Percentiles rank a stretch among this genome's conserved stretches.
Evolutionary conservation across 2,113 vertebrate genomes (phyloP).

Genomic region (Nettapus auritus): DNA sequence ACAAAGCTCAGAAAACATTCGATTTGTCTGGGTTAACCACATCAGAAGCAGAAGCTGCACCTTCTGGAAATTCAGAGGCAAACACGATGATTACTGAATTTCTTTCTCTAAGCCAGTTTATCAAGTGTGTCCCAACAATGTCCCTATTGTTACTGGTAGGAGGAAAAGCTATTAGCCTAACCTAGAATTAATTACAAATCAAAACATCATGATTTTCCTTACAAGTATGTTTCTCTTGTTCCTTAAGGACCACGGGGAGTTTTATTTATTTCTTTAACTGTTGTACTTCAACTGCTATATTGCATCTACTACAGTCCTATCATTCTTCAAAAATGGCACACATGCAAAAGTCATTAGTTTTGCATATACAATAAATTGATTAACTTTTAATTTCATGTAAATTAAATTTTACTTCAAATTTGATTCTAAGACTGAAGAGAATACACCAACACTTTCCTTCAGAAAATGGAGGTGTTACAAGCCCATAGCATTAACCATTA

Average conservation of each 20-base stretch:
- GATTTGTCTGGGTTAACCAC: background rate
- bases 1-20: background rate
- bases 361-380: background rate
- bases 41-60: background rate
- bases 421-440: background rate
- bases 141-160: background rate
- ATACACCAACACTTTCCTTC: background rate
- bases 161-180: background rate
- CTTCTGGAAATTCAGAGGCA: fast-evolving
- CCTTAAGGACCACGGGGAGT: fast-evolving
- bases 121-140: background rate
- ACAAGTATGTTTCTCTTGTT: background rate
- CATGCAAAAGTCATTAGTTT: background rate
- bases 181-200: background rate
- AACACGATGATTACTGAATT: background rate
- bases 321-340: background rate
- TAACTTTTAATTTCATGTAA: background rate
- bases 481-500: background rate
- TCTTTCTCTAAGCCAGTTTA: background rate
- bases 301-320: background rate
- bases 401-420: background rate
- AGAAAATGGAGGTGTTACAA: background rate
- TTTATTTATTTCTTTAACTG: background rate
- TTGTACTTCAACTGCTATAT: background rate
- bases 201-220: background rate